A percentile compares a stretch with the other conserved stretches of the same genome.
Evolutionary conservation across 2,888 invertebrate species (phyloP).

Genomic region (Therioaphis trifolii): DNA sequence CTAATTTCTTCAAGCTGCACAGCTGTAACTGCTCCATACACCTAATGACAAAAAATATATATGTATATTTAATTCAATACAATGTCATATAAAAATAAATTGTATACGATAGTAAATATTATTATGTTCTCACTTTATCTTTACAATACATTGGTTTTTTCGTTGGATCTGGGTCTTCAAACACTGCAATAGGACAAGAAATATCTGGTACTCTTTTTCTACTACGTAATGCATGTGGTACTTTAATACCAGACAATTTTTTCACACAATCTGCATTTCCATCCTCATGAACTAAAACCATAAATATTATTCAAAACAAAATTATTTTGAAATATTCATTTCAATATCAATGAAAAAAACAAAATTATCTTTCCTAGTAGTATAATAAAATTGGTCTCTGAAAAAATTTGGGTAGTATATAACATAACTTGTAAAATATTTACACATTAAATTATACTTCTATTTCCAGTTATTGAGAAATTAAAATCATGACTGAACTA

Average conservation of each 20-base stretch:
- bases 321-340: not conserved
- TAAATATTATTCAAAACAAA: not conserved
- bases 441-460: no score
- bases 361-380: no score
- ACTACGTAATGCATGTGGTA: slow-evolving; percentile 65
- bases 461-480: no score
- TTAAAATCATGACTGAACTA: no score
- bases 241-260: slow-evolving; percentile 66
- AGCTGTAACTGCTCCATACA: slow-evolving; percentile 72
- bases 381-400: no score
- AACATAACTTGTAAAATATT: no score
- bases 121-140: slow-evolving; percentile 70
- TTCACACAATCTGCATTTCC: slow-evolving; percentile 68
- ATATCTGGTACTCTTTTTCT: slow-evolving; percentile 70
- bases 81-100: not conserved
- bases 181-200: slow-evolving; percentile 73
- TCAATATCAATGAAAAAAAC: no score
- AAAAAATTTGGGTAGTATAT: no score
- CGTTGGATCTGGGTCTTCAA: slow-evolving; percentile 75
- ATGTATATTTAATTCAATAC: not conserved
- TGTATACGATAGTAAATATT: not conserved
- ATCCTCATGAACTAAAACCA: slow-evolving; percentile 75
- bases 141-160: slow-evolving; percentile 79
- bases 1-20: slow-evolving; percentile 71
- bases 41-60: slow-evolving; percentile 65